Base-by-base conservation (phyloP, 2,888 invertebrate species). In the Yponomeuta evonymella region DNA sequence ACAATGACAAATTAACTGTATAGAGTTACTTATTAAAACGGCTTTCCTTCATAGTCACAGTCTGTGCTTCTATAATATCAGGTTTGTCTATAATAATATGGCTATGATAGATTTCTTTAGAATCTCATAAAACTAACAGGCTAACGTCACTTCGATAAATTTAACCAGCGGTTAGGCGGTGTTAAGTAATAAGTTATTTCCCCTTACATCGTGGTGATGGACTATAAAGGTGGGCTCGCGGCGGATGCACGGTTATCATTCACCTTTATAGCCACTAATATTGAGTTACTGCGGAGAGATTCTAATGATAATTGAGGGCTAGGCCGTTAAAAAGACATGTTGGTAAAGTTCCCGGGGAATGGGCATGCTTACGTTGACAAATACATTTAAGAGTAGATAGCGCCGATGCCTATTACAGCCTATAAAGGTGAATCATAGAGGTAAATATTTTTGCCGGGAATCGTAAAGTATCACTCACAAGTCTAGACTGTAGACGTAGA, bases 191-290 rank as follows among this genome's bases (percentile, higher is more conserved):
- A 82, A 82, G 79, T 83, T 79, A 82, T 80, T 79, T 80, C 77
- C 78, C 80, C 79, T 82, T 81, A 79, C 80, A 80, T 79, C 77
- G 75, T 75, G 80, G 77, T 78, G 79, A 79, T 78, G 77, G 79
- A 79, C 79, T 79, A 83, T 80, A 82, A 82, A 80, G 79, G 80
- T 79, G 76, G 78, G 78, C 78, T 73, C 75, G 72, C 70, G 74
- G 73, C 77, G 80, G 82, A 83, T 84, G 79, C 80, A 77, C 77
- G 85, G 88, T 83, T 88, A 89, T 90, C 84, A 86, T 79, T 89
- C 88, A 88, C 88, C 87, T 89, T 89, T 90, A 90, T 89, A 83
- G 89, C 77, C 88, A 86, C 84, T 90, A 89, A 89, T 88, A 86
- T 85, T 89, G 88, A 90, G 82, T 88, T 85, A 89, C 81, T 86